Evolutionary conservation across 2,113 vertebrate genomes (phyloP).

Genomic region (Sander vitreus): DNA sequence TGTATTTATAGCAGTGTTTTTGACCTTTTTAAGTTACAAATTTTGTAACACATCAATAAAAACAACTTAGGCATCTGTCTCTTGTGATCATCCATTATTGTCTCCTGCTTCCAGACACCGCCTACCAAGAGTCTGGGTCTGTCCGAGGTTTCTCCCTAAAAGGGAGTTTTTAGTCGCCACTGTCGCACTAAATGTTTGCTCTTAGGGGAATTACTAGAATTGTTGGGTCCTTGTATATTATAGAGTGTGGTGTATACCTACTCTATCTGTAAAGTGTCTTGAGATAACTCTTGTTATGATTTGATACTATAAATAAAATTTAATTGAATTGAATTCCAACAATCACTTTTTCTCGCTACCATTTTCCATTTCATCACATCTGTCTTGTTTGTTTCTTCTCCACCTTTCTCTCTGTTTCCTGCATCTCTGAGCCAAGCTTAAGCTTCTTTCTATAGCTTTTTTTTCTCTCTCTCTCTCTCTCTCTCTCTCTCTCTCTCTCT

Average conservation of each 20-base stretch:
- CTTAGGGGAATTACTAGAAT: too few species aligned
- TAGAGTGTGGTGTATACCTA: too few species aligned
- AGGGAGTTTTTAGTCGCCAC: too few species aligned
- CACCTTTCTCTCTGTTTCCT: neutral
- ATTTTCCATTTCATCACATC: constrained; percentile 1
- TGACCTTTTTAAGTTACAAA: neutral
- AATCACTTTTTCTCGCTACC: neutral
- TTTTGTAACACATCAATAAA: neutral
- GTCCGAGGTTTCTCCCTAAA: too few species aligned
- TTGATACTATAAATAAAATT: too few species aligned
- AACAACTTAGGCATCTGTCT: neutral
- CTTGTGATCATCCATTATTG: neutral
- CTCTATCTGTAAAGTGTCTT: too few species aligned
- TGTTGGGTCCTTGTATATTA: too few species aligned
- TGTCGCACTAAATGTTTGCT: too few species aligned
- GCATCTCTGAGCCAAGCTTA: neutral
- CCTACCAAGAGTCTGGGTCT: too few species aligned
- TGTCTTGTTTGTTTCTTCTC: neutral
- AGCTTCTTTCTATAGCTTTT: neutral
- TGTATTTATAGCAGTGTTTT: neutral
- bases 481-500: neutral
- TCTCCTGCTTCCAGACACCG: neutral
- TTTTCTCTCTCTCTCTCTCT: neutral
- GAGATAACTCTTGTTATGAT: too few species aligned
- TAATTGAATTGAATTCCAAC: too few species aligned